A percentile compares a stretch with the other conserved stretches of the same genome.
These are phyloP conservation scores for Hirtodrosophila trivittata DNA, from an alignment of 2,888 invertebrate species.

Conservation along the genomic window DNA sequence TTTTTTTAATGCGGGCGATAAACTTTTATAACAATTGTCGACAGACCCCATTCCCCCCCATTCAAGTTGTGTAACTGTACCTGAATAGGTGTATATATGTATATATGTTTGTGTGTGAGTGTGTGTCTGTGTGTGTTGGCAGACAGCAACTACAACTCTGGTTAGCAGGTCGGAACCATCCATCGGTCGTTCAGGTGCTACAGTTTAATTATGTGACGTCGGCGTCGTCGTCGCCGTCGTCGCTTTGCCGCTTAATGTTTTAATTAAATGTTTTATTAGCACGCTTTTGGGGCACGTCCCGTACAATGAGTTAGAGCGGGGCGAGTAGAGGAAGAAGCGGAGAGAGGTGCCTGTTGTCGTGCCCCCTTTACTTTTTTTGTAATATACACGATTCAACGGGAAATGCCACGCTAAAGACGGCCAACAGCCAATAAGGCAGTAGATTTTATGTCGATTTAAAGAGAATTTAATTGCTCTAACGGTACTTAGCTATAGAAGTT, in stretches of 20 bases:
- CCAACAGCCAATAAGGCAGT: too few species aligned
- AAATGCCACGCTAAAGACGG: slow-evolving; percentile 26
- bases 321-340: not conserved
- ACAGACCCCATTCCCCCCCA: slow-evolving; percentile 28
- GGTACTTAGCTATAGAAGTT: too few species aligned
- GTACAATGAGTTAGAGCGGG: not conserved
- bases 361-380: slow-evolving; percentile 21
- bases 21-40: slow-evolving; percentile 78
- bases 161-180: slow-evolving; percentile 14
- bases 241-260: slow-evolving; percentile 67
- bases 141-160: slow-evolving; percentile 41
- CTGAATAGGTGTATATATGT: slow-evolving; percentile 2
- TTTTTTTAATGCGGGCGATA: slow-evolving; percentile 79
- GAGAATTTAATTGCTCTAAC: slow-evolving; percentile 27
- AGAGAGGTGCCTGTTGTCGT: slow-evolving; percentile 9
- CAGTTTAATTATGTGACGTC: slow-evolving; percentile 63
- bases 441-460: slow-evolving; percentile 27
- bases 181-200: slow-evolving; percentile 60
- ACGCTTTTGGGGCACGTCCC: slow-evolving; percentile 60
- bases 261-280: slow-evolving; percentile 79
- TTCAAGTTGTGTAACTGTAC: slow-evolving; percentile 28
- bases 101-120: slow-evolving; percentile 1
- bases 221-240: slow-evolving; percentile 33
- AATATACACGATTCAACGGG: slow-evolving; percentile 8
- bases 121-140: slow-evolving; percentile 11